Base-by-base conservation (phyloP, 2,113 vertebrate genomes). In the Cynopterus brachyotis region DNA sequence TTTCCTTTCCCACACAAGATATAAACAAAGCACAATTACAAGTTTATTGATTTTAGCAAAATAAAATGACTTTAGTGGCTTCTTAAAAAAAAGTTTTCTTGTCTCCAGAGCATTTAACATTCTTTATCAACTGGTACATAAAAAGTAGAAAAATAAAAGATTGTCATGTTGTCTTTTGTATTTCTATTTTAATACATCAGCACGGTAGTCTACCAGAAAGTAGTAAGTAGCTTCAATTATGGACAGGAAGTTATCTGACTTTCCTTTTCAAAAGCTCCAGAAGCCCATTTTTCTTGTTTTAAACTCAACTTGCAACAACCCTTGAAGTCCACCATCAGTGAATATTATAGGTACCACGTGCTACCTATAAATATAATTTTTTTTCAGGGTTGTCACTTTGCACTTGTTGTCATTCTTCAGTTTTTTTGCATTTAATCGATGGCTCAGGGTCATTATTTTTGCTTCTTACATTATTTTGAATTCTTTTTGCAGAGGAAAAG, bases 161-260 rank as follows among this genome's bases (percentile, higher is more conserved):
- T 99, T 99, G 94, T 99, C 99, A 66, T 99, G 99, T 84, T 99
- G 99, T 97, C 99, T 99, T 9, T 95, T 97, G 94, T 99, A 99
- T 94, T 98, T 98, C 84, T 99, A 98, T 94, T 98, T 97, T 95
- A 99, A 97, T 97, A 99, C 92, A 26, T 99, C 98, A 94, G 98
- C 97, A 24, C 99, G 99, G 93, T 99, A 99, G 97, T 99, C 99
- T 91, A 99, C 99, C 85, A 99, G 97, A 95, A 99, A 99, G 98
- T 99, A 99, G 97, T 99, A 99, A 98, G 99, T 99, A 3, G 99
- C 99, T 98, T 99, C 99, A 62, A 99, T 99, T 12, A 99, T 99
- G 55, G 99, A 99, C 55, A 99, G 99, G 98, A 99, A 99, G 0
- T 99, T 99, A 96, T 99, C 99, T 42, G 99, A 99, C 96, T 99